Evolutionary conservation across 1,140 invertebrate species (phyloP), one percentile per base, ranked within the genome.

Genomic region (Trypoxylus dichotomus): DNA sequence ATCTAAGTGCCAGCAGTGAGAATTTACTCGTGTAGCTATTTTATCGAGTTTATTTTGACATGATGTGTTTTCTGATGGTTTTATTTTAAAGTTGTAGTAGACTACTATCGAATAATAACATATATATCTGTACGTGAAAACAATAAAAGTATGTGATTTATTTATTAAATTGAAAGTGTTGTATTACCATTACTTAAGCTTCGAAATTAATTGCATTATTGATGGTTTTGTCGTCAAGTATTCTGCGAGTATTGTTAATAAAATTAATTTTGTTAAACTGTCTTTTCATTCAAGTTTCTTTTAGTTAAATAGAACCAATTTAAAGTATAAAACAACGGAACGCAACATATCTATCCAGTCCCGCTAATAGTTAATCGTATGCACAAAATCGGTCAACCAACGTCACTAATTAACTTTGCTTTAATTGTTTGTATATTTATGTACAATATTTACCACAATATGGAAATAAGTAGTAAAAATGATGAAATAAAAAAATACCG

Each of bases 1-100:
- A 91, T 87, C 86, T 92, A 84, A 91, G 89, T 86, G 89, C 90
- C 80, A 90, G 88, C 84, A 89, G 90, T 85, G 90, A 91, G 84
- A 89, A 87, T 82, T 87, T 91, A 79, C 89, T 90, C 74, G 80
- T 85, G 76, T 86, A 80, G 25, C 19, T 5, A 2, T 63, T 25
- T 63, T 63, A 25, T 63, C 60, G 19, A 25, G 13, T 24, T 24
- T 63, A 10, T 27, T 5, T 63, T 63, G 19, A 27, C 60, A 24
- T 13, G 13, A 63, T 63, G 25, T 63, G 25, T 63, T 24, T 63
- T 27, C 10, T 63, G 47, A 37, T 32, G 43, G 10, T 63, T 63
- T 63, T 25, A 63, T 63, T 63, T 63, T 63, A 24, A 63, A 25
- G 10, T 25, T 25, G 8, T 63, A 63, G 10, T 21, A 63, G 5